Evolutionary conservation across 2,113 vertebrate genomes (phyloP), one percentile per base, ranked within the genome.

Genomic region (Taurulus bubalis): DNA sequence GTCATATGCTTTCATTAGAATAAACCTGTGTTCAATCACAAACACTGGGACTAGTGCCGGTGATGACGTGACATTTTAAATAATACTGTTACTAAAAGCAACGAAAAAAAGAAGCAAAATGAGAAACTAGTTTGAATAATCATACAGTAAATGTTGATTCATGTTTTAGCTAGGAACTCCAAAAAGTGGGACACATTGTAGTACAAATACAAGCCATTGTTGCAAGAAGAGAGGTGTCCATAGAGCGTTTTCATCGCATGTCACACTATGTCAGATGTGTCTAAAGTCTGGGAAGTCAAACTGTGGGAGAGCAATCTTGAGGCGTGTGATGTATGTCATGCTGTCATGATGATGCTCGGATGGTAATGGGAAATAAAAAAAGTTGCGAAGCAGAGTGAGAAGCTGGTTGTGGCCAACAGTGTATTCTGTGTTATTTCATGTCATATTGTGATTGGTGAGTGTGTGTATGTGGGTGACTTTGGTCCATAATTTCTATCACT

Each of bases 1-100:
- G 47, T 36, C 55, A 30, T 56, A 5, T 45, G 55, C 32, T 59
- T 65, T 74, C 36, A 80, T 63, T 71, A 74, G n/a, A n/a, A 84
- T 70, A 67, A 68, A 70, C 28, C 20, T 7, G 42, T 15, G 24
- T 24, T 70, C 58, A 64, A 42, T 73, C 60, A 36, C 12, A 77
- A 18, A 32, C 24, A 32, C 4, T 26, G 4, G 51, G 59, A 65
- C 22, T 4, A 5, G 34, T 7, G 11, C 32, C 40, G 22, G 58
- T 24, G 51, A 10, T 20, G 20, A 36, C 3, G n/a, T 28, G 55
- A 49, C 55, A n/a, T 58, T 58, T 75, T 14, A 53, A 65, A 56
- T 32, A 51, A 71, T 32, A 3, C 32, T n/a, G 4, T 30, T 30
- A 15, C 34, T 18, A 20, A 53, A n/a, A 0, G 24, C 24, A 12